Conservation (phyloP, 30 jellyfish, hydroid and myxozoan species). For the Hydra vulgaris region DNA sequence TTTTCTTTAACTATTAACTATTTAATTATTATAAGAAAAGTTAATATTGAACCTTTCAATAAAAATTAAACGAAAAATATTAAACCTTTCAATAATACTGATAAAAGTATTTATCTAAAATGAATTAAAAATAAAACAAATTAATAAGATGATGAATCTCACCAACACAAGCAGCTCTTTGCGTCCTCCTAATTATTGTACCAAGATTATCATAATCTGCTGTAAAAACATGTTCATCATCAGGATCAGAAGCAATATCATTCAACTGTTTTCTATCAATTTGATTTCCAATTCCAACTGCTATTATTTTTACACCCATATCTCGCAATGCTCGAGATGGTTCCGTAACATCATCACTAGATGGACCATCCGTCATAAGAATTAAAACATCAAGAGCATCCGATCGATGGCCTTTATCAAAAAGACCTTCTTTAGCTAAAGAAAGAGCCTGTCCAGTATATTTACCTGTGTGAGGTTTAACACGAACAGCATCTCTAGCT, state of each 20-base stretch:
- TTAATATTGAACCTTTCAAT: no score
- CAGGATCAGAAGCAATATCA: slow-evolving; percentile 90
- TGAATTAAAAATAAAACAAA: no score
- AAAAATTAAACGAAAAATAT: no score
- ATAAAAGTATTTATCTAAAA: no score
- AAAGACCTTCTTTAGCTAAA: slow-evolving; percentile 77
- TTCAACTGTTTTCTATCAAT: slow-evolving; percentile 65
- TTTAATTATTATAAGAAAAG: no score
- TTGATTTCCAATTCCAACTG: slow-evolving; percentile 85
- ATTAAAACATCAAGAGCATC: slow-evolving; percentile 86
- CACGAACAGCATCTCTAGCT: slow-evolving; percentile 88
- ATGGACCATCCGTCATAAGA: slow-evolving; percentile 80
- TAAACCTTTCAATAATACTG: no score
- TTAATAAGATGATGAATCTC: no score
- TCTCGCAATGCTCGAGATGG: slow-evolving; percentile 88
- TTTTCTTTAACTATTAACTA: no score
- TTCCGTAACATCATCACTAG: slow-evolving; percentile 75
- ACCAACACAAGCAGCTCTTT: slow-evolving; percentile 91
- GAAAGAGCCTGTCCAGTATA: slow-evolving; percentile 89
- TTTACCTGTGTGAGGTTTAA: slow-evolving; percentile 83
- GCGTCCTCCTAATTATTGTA: slow-evolving; percentile 74
- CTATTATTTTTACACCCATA: slow-evolving; percentile 83
- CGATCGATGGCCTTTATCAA: slow-evolving; percentile 70
- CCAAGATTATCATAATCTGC: slow-evolving; percentile 78
- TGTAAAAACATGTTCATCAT: slow-evolving; percentile 81